Evolutionary conservation across 2,888 invertebrate genomes (phyloP), one percentile per base, ranked within the genome.

Genomic region (Lobophora halterata): DNA sequence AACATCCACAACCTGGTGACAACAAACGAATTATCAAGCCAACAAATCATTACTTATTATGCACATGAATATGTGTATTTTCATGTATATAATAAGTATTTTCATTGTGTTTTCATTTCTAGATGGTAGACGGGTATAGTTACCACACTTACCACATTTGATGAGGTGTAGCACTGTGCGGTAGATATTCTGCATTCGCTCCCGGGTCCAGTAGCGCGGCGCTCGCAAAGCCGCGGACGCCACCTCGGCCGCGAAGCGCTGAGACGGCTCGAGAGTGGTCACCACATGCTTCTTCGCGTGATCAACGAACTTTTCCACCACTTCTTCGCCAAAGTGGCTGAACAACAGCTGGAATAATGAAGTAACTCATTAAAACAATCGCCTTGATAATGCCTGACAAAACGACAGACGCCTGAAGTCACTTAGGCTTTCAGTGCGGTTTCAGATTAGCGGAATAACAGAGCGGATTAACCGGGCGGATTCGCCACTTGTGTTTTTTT

Each of bases 191-290:
- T 80, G 63, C 0, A 91, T 88, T 77, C 91, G 91, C 0, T 86
- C 78, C 49, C 89, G 92, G 0, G 90, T 82, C 96, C 96, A 97
- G 75, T 95, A 94, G 52, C 96, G 93, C 11, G 93, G 91, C 1
- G 96, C 96, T n/a, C 92, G 83, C 9, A 97, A 87, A 0, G 95
- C 74, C 0, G 95, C 93, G n/a, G 93, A 90, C 2, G 94, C 88
- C 0, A 83, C 46, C 77, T 97, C 97, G 0, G 95, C 91, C 1
- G 94, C 95, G 75, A 95, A 94, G 21, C 95, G 89, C 65, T 97
- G 97, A 58, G 90, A 90, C 48, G 93, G 92, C 66, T 96, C 95
- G 46, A 93, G 91, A 25, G 91, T 89, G 42, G 92, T 92, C 3
- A 64, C 69, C 0, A 94, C 92, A 45, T 95, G 82, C 7, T 85